Percentiles rank a stretch among this genome's conserved stretches.
Conservation (phyloP, 1,140 invertebrate genomes). For the silkworm (Bombyx mori) region DNA sequence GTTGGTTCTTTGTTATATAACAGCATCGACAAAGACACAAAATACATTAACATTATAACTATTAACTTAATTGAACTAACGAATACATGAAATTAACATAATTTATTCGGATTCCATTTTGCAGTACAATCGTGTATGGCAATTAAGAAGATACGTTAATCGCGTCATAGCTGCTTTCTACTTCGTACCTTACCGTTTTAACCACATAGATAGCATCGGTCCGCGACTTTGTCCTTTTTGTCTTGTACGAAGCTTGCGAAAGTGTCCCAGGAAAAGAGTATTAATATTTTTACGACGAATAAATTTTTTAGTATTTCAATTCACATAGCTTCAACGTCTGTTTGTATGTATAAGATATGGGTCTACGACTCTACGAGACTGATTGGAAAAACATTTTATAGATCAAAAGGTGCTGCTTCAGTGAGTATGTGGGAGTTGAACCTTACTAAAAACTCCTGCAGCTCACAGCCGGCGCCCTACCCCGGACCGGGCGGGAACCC, state of each 20-base stretch:
- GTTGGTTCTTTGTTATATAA: not conserved
- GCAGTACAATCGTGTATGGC: constrained; percentile 33
- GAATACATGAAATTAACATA: constrained; percentile 38
- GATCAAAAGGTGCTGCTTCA: too few relatives aligned
- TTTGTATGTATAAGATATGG: too few relatives aligned
- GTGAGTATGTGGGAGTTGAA: too few relatives aligned
- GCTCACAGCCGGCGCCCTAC: too few relatives aligned
- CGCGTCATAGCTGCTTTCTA: constrained; percentile 20
- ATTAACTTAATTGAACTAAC: constrained; percentile 18
- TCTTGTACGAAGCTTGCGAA: not conserved
- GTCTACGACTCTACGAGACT: too few relatives aligned
- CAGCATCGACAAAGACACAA: not conserved
- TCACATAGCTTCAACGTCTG: too few relatives aligned
- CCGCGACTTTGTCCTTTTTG: constrained; percentile 20
- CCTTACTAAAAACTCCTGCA: too few relatives aligned
- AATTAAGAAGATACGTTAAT: constrained; percentile 46
- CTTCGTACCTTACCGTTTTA: constrained; percentile 13
- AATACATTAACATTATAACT: not conserved
- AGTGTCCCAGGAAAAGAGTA: too few relatives aligned
- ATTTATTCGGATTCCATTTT: constrained; percentile 47
- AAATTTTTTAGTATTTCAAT: too few relatives aligned
- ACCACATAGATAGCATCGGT: not conserved
- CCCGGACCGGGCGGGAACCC: too few relatives aligned
- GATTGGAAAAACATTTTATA: too few relatives aligned
- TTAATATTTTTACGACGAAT: too few relatives aligned